Evolutionary conservation across 2,113 vertebrate species (phyloP).

Genomic region (Stegostoma tigrinum): DNA sequence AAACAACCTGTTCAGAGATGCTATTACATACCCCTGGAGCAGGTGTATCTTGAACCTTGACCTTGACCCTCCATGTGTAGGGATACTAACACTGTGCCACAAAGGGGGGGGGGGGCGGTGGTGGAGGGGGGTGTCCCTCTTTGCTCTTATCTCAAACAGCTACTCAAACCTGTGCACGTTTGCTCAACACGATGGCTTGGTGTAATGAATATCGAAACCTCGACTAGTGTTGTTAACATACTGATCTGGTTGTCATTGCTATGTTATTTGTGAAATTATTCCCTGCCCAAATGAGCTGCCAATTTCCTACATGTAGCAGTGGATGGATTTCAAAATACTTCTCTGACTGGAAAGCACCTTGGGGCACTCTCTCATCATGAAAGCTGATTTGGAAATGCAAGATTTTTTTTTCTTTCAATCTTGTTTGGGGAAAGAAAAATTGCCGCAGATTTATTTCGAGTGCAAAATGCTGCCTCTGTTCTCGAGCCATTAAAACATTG

Average conservation of each 20-base stretch:
- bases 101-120: too few relatives aligned
- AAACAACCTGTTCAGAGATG: too few relatives aligned
- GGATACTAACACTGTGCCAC: too few relatives aligned
- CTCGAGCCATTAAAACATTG: not conserved
- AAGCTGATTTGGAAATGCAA: not conserved
- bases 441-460: not conserved
- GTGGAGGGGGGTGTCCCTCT: too few relatives aligned
- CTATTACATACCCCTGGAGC: too few relatives aligned
- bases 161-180: not conserved
- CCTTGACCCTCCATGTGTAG: too few relatives aligned
- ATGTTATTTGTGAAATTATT: not conserved
- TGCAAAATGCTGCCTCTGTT: not conserved
- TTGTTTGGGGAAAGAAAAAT: too few relatives aligned
- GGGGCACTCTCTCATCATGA: not conserved
- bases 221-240: not conserved
- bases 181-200: not conserved
- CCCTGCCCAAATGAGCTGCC: not conserved
- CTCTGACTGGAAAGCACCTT: not conserved
- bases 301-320: not conserved
- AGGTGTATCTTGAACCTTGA: too few relatives aligned
- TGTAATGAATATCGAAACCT: not conserved
- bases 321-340: not conserved
- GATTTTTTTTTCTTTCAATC: not conserved
- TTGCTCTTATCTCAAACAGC: too few relatives aligned
- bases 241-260: not conserved